phyloP scores from a whole-genome alignment of 2,888 invertebrate genomes.

The Melinaea menophilus region DNA sequence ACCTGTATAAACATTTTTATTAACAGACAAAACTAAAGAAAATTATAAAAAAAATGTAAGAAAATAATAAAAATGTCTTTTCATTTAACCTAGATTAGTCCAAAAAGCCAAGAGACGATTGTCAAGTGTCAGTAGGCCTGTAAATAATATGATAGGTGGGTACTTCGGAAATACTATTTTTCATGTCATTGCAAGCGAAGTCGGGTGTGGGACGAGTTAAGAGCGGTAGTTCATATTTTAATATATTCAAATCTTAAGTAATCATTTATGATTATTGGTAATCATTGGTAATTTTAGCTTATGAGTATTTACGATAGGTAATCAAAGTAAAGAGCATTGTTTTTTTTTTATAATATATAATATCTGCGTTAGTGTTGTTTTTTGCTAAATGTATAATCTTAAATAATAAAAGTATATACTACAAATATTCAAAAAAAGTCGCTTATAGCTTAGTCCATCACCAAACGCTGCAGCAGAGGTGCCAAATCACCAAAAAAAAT shows the following conservation, averaged over 20 bases:
- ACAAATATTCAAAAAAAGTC: not conserved
- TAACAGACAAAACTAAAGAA: too few relatives aligned
- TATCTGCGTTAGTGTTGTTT: too few relatives aligned
- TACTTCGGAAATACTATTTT: constrained; percentile 26
- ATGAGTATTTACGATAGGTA: too few relatives aligned
- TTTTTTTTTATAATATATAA: too few relatives aligned
- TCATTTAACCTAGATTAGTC: not conserved
- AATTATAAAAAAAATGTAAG: too few relatives aligned
- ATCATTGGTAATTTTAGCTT: too few relatives aligned
- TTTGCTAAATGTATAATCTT: not conserved
- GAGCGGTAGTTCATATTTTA: not conserved
- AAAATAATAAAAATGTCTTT: too few relatives aligned
- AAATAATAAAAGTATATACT: not conserved
- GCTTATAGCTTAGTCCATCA: constrained; percentile 15
- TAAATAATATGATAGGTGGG: constrained; percentile 23
- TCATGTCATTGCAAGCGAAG: constrained; percentile 24
- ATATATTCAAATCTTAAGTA: not conserved
- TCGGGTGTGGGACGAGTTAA: constrained; percentile 3
- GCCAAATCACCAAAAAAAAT: constrained; percentile 35
- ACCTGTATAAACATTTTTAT: too few relatives aligned
- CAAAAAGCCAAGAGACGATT: not conserved
- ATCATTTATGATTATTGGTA: not conserved
- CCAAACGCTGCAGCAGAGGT: constrained; percentile 25
- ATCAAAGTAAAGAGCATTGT: too few relatives aligned
- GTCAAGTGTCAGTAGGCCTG: constrained; percentile 16